Evolutionary conservation across 2,797 vertebrate species (phyloP).

Genomic region (Parauchenoglanis ngamensis): DNA sequence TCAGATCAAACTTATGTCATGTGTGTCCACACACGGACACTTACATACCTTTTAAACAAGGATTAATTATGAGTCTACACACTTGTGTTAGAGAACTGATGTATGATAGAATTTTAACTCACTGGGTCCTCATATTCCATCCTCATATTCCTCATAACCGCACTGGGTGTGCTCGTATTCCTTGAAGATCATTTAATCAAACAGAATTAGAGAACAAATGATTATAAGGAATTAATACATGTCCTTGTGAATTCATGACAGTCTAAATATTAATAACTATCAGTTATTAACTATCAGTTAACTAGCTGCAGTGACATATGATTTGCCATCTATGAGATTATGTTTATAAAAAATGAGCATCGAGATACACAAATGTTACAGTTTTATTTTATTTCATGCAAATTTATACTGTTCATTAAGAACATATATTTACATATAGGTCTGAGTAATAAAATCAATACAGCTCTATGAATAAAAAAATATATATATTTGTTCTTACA

Average conservation of each 20-base stretch:
- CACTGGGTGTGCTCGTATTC: slow-evolving; percentile 70
- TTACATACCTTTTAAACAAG: slow-evolving; percentile 60
- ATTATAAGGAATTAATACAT: not conserved
- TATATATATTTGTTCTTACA: slow-evolving; percentile 49
- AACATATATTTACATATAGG: not conserved
- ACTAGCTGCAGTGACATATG: not conserved
- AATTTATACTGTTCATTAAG: not conserved
- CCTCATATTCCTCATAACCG: slow-evolving; percentile 61
- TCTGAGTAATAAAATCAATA: not conserved
- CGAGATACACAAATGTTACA: not conserved
- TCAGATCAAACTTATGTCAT: slow-evolving; percentile 63
- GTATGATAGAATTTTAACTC: not conserved
- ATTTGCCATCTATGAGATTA: not conserved
- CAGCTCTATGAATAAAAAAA: not conserved
- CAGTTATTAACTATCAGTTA: no score
- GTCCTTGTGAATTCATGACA: not conserved
- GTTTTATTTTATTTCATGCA: not conserved
- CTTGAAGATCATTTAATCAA: slow-evolving; percentile 58
- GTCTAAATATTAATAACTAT: not conserved
- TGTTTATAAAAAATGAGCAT: not conserved
- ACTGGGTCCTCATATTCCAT: slow-evolving; percentile 65
- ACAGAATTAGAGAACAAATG: not conserved
- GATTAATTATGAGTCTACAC: not conserved
- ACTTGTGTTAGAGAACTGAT: not conserved
- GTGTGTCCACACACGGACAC: slow-evolving; percentile 65